phyloP scores from a whole-genome alignment of 2,113 vertebrate genomes.

The Lepidothrix coronata region DNA sequence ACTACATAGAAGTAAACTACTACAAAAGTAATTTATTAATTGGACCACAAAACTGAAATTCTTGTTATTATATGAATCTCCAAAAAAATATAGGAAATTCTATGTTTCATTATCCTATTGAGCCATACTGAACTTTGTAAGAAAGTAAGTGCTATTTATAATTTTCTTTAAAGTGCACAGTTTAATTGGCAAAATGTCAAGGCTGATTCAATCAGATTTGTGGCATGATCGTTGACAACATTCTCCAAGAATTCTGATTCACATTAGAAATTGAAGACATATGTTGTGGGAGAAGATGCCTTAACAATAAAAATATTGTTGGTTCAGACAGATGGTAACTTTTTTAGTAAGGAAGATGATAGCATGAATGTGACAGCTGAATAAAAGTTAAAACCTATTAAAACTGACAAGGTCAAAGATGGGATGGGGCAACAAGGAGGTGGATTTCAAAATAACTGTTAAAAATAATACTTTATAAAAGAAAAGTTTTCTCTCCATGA shows the following conservation, averaged over 20 bases:
- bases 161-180: not conserved
- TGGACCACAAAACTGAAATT: not conserved
- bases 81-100: not conserved
- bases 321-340: conserved; percentile 6
- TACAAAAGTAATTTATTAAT: not conserved
- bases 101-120: not conserved
- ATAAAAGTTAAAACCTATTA: conserved; percentile 36
- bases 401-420: conserved; percentile 25
- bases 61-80: not conserved
- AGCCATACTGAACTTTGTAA: not conserved
- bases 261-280: conserved; percentile 28
- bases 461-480: not conserved
- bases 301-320: conserved; percentile 56
- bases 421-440: not conserved
- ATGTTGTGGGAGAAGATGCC: conserved; percentile 14
- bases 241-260: conserved; percentile 16
- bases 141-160: not conserved
- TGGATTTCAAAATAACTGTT: not conserved
- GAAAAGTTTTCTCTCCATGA: not conserved
- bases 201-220: not conserved
- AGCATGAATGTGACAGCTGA: conserved; percentile 4
- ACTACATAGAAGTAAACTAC: not conserved
- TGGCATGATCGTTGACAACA: not conserved
- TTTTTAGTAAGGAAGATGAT: conserved; percentile 10
- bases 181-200: conserved; percentile 25